Conservation (phyloP, 2,113 vertebrate species). For the Chaetura pelagica region DNA sequence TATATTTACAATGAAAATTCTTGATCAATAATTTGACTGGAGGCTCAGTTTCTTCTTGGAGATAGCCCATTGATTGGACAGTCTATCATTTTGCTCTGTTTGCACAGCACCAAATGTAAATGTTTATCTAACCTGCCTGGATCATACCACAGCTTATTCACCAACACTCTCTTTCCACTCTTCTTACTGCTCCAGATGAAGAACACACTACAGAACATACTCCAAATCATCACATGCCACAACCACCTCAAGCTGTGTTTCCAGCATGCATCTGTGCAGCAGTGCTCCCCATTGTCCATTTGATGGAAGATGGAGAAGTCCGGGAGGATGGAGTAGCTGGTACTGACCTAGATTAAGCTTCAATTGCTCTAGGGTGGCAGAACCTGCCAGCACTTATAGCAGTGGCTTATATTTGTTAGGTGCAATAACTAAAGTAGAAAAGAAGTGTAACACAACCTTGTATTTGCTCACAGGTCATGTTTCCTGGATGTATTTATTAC, state of each 20-base stretch:
- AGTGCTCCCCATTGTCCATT: constrained; percentile 94
- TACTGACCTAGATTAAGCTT: constrained; percentile 48
- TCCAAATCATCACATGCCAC: constrained; percentile 93
- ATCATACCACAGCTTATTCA: not conserved
- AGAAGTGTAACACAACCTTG: not conserved
- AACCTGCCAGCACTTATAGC: not conserved
- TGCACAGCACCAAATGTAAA: not conserved
- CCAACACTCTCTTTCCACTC: not conserved
- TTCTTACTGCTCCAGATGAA: constrained; percentile 80
- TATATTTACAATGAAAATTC: not conserved
- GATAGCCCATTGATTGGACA: not conserved
- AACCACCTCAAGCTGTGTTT: constrained; percentile 96
- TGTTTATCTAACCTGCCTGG: not conserved
- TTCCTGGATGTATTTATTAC: not conserved
- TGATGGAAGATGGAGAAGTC: constrained; percentile 98
- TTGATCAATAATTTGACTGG: not conserved
- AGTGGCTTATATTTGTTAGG: not conserved
- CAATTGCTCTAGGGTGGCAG: not conserved
- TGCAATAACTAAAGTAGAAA: not conserved
- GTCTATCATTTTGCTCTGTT: not conserved
- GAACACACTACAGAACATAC: constrained; percentile 96
- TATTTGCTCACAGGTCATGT: not conserved
- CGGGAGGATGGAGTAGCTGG: constrained; percentile 97
- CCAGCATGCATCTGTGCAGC: constrained; percentile 98
- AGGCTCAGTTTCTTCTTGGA: not conserved